Evolutionary conservation across 2,113 vertebrate species (phyloP).

Genomic region (Hippocampus zosterae): DNA sequence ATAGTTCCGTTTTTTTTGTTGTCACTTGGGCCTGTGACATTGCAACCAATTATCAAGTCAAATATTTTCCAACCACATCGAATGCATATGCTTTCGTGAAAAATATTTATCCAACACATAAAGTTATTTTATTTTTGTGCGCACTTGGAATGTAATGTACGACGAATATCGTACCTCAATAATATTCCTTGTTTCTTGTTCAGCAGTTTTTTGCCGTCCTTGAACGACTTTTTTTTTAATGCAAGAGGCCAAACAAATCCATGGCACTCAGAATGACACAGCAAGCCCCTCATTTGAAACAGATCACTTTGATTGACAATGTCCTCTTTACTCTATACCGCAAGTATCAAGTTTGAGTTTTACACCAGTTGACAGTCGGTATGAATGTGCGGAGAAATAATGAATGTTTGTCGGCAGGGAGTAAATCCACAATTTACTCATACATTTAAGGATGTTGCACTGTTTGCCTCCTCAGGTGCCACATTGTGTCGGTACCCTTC

Average conservation of each 20-base stretch:
- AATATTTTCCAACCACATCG: not conserved
- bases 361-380: slow-evolving; percentile 31
- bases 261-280: too few species aligned
- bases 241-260: too few species aligned
- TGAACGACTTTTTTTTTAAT: too few species aligned
- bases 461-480: slow-evolving; percentile 51
- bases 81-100: not conserved
- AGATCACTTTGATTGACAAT: too few species aligned
- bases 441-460: slow-evolving; percentile 38
- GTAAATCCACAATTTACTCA: slow-evolving; percentile 66
- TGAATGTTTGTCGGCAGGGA: slow-evolving; percentile 30
- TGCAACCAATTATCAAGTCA: not conserved
- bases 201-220: too few species aligned
- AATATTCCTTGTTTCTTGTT: too few species aligned
- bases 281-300: not conserved
- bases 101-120: too few species aligned
- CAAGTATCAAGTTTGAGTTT: slow-evolving; percentile 40
- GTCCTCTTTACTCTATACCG: not conserved
- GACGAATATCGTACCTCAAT: too few species aligned
- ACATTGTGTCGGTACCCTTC: slow-evolving; percentile 41
- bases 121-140: too few species aligned
- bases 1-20: not conserved
- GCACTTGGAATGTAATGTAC: too few species aligned
- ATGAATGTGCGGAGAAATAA: slow-evolving; percentile 27
- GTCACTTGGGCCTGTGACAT: not conserved